Base-by-base conservation (phyloP, 2,797 vertebrate species). In the Hemitrygon akajei region DNA sequence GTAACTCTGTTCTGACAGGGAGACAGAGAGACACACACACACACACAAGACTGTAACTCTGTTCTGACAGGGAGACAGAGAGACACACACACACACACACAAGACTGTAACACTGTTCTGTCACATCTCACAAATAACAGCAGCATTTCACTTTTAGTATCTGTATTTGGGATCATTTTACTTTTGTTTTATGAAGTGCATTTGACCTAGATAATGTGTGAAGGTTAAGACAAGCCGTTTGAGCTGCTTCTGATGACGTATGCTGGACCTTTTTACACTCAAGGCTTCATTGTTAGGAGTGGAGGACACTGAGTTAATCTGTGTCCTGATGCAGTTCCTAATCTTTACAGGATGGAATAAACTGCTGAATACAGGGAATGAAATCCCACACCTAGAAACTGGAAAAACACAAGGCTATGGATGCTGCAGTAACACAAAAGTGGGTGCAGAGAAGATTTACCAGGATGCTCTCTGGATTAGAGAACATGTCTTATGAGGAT, bases 161-260 rank as follows among this genome's bases (percentile, higher is more conserved):
- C 60, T 30, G 27, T 87, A 20, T 84, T 22, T 84, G 47, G 2
- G 27, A 84, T 58, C 14, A 14, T 63, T 87, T 66, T 66, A 58
- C 7, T 12, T 18, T 30, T 30, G 63, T 20, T 2, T 87, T 34
- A 47, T 47, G 56, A 84, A 12, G 81, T 84, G 47, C 30, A 9
- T 63, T 63, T 87, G 84, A 34, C 30, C 84, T 34, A 87, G 84
- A 87, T 87, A 87, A 87, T 60, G 60, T 20, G 27, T 87, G 58
- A 66, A 34, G 84, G 60, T 34, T 71, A 66, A 63, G 7, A 34
- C 30, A 34, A 87, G 7, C 2, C 2, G 84, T 34, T 87, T 30
- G n/a, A 87, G 7, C 2, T 7, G 84, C 18, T 87, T 87, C 1
- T 34, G 30, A 87, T 56, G 9, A 58, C 56, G 25, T 47, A 47